Evolutionary conservation across 2,888 invertebrate genomes (phyloP), one percentile per base, ranked within the genome.

Genomic region (Ferdinandea cuprea): DNA sequence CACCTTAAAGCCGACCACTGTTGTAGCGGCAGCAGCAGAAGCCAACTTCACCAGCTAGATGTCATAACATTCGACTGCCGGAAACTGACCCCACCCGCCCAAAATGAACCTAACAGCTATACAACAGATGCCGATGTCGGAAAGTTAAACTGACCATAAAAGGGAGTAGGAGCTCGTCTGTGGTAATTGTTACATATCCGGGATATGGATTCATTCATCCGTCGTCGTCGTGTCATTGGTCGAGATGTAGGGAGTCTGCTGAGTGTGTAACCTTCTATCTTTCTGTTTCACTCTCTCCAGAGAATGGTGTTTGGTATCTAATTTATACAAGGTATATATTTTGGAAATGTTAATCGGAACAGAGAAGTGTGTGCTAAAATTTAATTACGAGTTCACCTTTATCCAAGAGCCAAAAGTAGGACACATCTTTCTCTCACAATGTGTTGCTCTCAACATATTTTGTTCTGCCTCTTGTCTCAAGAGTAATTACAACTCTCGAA

Each of bases 151-250:
- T 35, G 54, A 69, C 68, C 59, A 48, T 77, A 17, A 68, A 61
- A 8, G 28, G 32, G 13, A 25, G 54, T 44, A 25, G 15, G 35
- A 35, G 63, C n/a, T n/a, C 19, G 15, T 46, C 54, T 54, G 59
- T 37, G 69, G 77, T 71, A 52, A 66, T 66, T 77, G 81, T 77
- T 72, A 77, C 65, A 77, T 66, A 71, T 59, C 59, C 80, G 37
- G 50, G 35, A 59, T 61, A 66, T 61, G 50, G 42, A 72, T 71
- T 71, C 66, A 72, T 52, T 77, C 71, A 61, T 28, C 48, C 32
- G 46, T 69, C 17, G 30, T 59, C 3, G 11, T 21, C n/a, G n/a
- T n/a, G n/a, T n/a, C n/a, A n/a, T 72, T 15, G 37, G 13, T n/a
- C n/a, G 30, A 46, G 35, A 5, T 19, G 7, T 37, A 32, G n/a